Conservation (phyloP, 2,888 invertebrate genomes). For the Incurvaria masculella region DNA sequence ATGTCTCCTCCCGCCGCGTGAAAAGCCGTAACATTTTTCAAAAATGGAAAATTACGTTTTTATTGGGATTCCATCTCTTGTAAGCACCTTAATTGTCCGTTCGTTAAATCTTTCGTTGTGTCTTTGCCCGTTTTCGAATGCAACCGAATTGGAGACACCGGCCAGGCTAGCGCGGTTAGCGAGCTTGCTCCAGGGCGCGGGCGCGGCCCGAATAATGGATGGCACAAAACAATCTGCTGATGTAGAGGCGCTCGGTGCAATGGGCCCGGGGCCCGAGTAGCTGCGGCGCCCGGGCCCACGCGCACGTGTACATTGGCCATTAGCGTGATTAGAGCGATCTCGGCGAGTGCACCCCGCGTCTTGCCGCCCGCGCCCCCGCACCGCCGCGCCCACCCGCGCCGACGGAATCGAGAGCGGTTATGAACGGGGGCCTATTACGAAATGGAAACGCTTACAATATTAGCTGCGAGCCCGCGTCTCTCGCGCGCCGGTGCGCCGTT, state of each 20-base stretch:
- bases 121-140: no score
- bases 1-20: no score
- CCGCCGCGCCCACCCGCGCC: conserved; percentile 29
- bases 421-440: not conserved
- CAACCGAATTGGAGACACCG: no score
- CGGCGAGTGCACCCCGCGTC: conserved; percentile 9
- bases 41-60: no score
- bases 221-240: not conserved
- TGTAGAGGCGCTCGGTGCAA: not conserved
- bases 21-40: no score
- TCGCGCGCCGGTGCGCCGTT: not conserved
- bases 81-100: no score
- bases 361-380: conserved; percentile 16
- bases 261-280: conserved; percentile 9
- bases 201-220: not conserved
- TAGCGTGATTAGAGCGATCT: conserved; percentile 51
- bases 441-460: not conserved
- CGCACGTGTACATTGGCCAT: conserved; percentile 52
- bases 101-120: no score
- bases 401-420: not conserved
- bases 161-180: not conserved
- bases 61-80: no score
- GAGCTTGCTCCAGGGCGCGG: not conserved
- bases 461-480: not conserved
- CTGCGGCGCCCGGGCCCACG: conserved; percentile 19